Percentiles rank a stretch among this genome's conserved stretches.
Evolutionary conservation across 2,113 vertebrate species (phyloP).

Genomic region (Oxyura jamaicensis): DNA sequence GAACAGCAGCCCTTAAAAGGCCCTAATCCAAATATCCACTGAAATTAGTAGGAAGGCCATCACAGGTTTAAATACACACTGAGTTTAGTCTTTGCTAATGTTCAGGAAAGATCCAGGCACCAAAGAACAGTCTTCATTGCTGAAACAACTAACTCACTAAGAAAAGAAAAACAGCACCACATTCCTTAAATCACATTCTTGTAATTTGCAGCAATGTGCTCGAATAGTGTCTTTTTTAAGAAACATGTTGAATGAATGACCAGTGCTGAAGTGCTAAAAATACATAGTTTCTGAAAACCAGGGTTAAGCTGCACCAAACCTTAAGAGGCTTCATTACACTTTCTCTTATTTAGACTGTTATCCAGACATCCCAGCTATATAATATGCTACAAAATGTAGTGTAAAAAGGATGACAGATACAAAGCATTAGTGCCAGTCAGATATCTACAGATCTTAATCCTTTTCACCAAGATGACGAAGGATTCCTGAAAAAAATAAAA

Average conservation of each 20-base stretch:
- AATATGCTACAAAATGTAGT: background rate
- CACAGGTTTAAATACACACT: background rate
- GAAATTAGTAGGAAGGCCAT: background rate
- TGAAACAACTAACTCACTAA: background rate
- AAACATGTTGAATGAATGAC: background rate
- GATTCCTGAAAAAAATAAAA: background rate
- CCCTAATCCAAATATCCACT: background rate
- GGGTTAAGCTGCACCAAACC: background rate
- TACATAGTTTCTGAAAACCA: background rate
- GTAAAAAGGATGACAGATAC: background rate
- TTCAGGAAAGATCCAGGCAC: background rate
- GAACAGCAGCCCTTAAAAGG: background rate
- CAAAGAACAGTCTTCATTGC: background rate
- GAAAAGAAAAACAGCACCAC: background rate
- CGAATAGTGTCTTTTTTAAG: background rate
- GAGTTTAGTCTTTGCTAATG: background rate
- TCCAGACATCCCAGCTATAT: background rate
- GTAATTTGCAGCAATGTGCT: background rate
- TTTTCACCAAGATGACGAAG: background rate
- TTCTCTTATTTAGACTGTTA: background rate
- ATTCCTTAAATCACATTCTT: background rate
- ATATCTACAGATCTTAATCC: slow-evolving; percentile 37
- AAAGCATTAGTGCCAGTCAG: background rate
- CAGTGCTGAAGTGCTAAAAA: background rate
- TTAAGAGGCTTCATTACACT: background rate